Evolutionary conservation across 2,797 vertebrate genomes (phyloP).

Genomic region (Valencia hispanica): DNA sequence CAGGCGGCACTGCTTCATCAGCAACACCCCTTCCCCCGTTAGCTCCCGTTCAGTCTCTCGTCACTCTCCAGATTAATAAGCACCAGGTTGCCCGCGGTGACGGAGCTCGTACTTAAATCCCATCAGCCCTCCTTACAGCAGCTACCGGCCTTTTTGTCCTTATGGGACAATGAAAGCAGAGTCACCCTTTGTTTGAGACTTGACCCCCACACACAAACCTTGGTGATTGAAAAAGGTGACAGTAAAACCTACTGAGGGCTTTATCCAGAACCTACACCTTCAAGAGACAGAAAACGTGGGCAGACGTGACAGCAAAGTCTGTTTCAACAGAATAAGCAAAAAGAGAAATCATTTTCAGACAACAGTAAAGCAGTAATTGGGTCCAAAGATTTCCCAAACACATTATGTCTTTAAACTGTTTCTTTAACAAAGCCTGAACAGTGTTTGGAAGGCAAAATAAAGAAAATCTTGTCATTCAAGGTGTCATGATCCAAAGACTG

Average conservation of each 20-base stretch:
- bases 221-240: conserved; percentile 71
- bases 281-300: conserved; percentile 45
- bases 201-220: conserved; percentile 68
- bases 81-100: conserved; percentile 81
- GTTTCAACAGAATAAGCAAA: neutral
- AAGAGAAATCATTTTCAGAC: neutral
- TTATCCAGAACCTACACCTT: conserved; percentile 59
- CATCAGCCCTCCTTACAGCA: conserved; percentile 63
- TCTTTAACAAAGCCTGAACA: neutral
- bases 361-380: neutral
- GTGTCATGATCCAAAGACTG: neutral
- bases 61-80: conserved; percentile 69
- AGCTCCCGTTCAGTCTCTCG: conserved; percentile 19
- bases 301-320: conserved; percentile 50
- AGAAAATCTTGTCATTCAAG: neutral
- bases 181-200: conserved; percentile 67
- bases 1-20: conserved; percentile 84
- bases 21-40: conserved; percentile 66
- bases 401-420: neutral
- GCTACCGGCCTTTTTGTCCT: conserved; percentile 75
- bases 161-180: conserved; percentile 71
- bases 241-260: conserved; percentile 73
- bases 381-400: neutral
- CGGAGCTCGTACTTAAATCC: conserved; percentile 75
- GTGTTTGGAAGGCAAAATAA: neutral